Conservation (phyloP, 2,797 vertebrate genomes). For the Channallabes apus region DNA sequence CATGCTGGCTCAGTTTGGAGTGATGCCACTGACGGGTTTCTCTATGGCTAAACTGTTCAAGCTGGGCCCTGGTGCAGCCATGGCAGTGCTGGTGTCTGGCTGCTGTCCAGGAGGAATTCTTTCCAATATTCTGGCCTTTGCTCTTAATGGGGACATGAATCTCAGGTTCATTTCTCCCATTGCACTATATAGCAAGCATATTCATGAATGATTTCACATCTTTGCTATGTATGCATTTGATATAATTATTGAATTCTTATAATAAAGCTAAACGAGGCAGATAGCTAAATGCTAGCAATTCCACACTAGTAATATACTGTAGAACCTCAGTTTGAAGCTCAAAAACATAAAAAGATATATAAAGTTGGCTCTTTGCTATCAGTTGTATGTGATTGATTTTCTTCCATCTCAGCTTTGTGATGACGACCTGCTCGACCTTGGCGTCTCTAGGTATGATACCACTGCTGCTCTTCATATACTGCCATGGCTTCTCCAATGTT, state of each 20-base stretch:
- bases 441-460: constrained; percentile 82
- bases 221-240: too few relatives aligned
- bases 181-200: too few relatives aligned
- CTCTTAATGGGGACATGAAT: constrained; percentile 81
- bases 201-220: too few relatives aligned
- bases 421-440: constrained; percentile 79
- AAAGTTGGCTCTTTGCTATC: not conserved
- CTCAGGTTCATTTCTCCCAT: constrained; percentile 70
- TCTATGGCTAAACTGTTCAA: constrained; percentile 72
- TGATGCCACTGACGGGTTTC: constrained; percentile 84
- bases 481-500: constrained; percentile 68
- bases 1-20: constrained; percentile 75
- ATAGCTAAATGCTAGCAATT: too few relatives aligned
- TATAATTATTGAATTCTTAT: too few relatives aligned
- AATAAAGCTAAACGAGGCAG: too few relatives aligned
- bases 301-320: too few relatives aligned
- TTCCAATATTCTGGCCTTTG: constrained; percentile 79
- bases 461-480: constrained; percentile 80
- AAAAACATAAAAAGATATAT: not conserved
- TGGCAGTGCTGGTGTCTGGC: constrained; percentile 79
- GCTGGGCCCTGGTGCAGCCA: constrained; percentile 63
- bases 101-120: constrained; percentile 80
- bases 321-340: too few relatives aligned
- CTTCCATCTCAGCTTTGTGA: constrained; percentile 73
- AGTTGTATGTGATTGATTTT: not conserved